These are phyloP conservation scores for Falco novaeseelandiae DNA, from an alignment of 2,797 vertebrate species.

Conservation along the genomic window DNA sequence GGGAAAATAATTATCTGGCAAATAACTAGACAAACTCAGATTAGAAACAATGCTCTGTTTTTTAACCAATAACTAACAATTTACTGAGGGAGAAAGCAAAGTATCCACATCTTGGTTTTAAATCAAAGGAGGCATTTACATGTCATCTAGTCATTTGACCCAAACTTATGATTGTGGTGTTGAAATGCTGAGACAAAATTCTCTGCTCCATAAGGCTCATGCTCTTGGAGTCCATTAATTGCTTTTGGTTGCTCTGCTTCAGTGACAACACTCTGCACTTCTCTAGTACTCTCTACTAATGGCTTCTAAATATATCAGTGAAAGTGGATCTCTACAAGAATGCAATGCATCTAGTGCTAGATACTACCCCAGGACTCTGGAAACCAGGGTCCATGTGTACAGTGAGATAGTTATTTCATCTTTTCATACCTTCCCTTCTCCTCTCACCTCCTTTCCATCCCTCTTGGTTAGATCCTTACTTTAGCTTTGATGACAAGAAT, in stretches of 20 bases:
- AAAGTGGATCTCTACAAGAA: background rate
- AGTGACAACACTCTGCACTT: background rate
- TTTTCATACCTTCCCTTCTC: background rate
- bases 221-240: background rate
- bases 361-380: background rate
- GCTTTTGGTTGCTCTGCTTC: background rate
- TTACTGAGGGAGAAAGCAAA: background rate
- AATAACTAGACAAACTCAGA: background rate
- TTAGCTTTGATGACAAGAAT: background rate
- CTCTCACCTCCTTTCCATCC: background rate
- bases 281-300: background rate
- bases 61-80: background rate
- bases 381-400: background rate
- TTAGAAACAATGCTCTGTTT: background rate
- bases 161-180: background rate
- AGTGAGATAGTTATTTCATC: background rate
- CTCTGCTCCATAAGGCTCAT: background rate
- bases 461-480: background rate
- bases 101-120: background rate
- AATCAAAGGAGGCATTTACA: background rate
- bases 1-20: background rate
- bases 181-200: background rate
- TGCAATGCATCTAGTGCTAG: too few relatives aligned
- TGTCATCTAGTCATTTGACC: background rate
- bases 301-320: background rate